These are phyloP conservation scores for Aurelia sp. DNA, from an alignment of 30 jellyfish, hydroid and myxozoan genomes.

Conservation along the genomic window DNA sequence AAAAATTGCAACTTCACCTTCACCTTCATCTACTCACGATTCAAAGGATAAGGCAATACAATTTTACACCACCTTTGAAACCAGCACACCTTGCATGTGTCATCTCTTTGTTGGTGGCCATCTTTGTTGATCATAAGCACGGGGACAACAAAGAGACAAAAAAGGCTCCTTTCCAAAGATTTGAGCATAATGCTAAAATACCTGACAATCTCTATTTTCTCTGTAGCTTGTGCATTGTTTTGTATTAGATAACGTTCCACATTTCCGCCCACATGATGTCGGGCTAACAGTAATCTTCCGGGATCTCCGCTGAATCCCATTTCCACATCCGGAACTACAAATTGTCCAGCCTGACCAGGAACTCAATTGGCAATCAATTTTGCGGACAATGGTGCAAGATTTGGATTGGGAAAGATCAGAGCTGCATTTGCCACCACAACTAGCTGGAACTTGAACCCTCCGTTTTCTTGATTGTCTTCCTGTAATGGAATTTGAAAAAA, in stretches of 20 bases:
- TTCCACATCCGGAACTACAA: slow-evolving; percentile 89
- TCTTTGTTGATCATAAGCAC: too few species aligned
- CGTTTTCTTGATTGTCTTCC: slow-evolving; percentile 80
- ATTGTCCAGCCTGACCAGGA: slow-evolving; percentile 89
- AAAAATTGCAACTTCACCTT: too few species aligned
- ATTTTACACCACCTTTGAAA: too few species aligned
- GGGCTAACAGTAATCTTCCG: slow-evolving; percentile 68
- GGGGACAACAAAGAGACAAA: too few species aligned
- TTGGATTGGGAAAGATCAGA: slow-evolving; percentile 48
- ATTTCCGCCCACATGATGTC: slow-evolving; percentile 67
- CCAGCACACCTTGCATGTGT: too few species aligned
- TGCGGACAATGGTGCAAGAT: slow-evolving; percentile 57
- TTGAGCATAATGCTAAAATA: background rate
- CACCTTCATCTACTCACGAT: too few species aligned
- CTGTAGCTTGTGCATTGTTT: slow-evolving; percentile 84
- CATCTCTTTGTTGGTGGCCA: too few species aligned
- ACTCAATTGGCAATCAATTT: slow-evolving; percentile 79
- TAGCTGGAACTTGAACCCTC: slow-evolving; percentile 42
- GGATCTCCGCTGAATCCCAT: slow-evolving; percentile 65
- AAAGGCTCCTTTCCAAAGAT: background rate
- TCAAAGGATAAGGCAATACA: too few species aligned
- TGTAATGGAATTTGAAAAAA: background rate
- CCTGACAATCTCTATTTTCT: slow-evolving; percentile 82
- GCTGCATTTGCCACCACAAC: slow-evolving; percentile 87
- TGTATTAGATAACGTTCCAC: slow-evolving; percentile 60